Evolutionary conservation across 2,113 vertebrate species (phyloP).

Genomic region (Stercorarius parasiticus): DNA sequence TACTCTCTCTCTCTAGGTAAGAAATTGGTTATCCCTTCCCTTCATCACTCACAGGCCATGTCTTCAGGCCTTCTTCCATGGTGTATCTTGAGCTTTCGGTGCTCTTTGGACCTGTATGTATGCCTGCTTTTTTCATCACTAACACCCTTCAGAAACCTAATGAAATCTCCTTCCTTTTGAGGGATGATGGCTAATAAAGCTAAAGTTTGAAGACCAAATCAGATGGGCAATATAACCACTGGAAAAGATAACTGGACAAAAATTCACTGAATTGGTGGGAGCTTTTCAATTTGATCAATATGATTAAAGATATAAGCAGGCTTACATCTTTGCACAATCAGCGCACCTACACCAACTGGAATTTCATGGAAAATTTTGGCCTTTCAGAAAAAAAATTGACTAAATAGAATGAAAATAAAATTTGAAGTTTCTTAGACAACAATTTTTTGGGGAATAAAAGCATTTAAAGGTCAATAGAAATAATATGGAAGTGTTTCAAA

Average conservation of each 20-base stretch:
- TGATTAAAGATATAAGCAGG: neutral
- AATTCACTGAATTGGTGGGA: neutral
- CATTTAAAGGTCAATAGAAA: neutral
- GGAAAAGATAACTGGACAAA: neutral
- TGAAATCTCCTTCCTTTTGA: neutral
- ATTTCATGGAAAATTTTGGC: neutral
- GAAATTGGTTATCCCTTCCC: neutral
- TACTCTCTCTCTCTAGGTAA: neutral
- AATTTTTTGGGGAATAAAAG: fast-evolving
- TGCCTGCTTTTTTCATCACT: neutral
- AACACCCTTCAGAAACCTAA: neutral
- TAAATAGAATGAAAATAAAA: neutral
- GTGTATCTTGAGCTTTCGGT: neutral
- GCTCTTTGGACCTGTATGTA: neutral
- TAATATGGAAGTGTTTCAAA: neutral
- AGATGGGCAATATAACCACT: neutral
- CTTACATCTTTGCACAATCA: neutral
- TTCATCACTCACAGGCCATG: neutral
- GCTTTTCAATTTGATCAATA: neutral
- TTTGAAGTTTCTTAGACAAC: neutral
- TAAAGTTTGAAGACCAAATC: neutral
- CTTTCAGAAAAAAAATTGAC: neutral
- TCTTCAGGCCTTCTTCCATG: neutral
- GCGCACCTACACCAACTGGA: neutral
- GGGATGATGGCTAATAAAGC: neutral